These are phyloP conservation scores for Corvus moneduloides DNA, from an alignment of 2,113 vertebrate genomes.

Conservation along the genomic window DNA sequence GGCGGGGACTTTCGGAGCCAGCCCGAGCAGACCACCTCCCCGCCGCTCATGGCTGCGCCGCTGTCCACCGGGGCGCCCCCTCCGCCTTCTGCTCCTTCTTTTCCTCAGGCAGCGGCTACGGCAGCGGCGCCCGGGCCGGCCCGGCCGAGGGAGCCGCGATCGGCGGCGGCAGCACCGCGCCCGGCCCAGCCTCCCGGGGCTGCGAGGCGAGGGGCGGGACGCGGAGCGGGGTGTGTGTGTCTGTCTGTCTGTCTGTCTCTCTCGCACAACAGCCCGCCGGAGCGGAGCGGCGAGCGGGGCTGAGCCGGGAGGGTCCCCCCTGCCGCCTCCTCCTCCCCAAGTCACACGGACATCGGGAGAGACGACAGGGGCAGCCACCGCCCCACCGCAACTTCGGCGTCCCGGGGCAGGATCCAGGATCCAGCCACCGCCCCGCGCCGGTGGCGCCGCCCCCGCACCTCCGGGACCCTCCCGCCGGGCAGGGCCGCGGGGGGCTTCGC, in stretches of 20 bases:
- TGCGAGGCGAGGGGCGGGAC: background rate
- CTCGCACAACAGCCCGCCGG: background rate
- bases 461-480: background rate
- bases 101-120: background rate
- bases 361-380: background rate
- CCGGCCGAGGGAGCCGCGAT: background rate
- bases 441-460: background rate
- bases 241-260: background rate
- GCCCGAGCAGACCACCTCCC: constrained; percentile 89
- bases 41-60: constrained; percentile 83
- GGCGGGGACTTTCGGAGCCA: constrained; percentile 98
- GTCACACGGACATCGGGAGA: constrained; percentile 4
- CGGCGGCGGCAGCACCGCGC: background rate
- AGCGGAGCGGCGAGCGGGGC: background rate
- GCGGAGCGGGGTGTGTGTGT: background rate
- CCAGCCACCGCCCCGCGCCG: background rate
- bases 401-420: background rate
- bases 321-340: background rate
- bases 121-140: background rate
- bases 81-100: background rate
- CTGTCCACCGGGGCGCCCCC: background rate
- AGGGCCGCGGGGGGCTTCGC: background rate
- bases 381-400: constrained; percentile 34
- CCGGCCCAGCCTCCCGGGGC: constrained; percentile 34
- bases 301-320: background rate